Conservation (phyloP, 2,888 invertebrate genomes). For the Trichogramma dendrolimi region DNA sequence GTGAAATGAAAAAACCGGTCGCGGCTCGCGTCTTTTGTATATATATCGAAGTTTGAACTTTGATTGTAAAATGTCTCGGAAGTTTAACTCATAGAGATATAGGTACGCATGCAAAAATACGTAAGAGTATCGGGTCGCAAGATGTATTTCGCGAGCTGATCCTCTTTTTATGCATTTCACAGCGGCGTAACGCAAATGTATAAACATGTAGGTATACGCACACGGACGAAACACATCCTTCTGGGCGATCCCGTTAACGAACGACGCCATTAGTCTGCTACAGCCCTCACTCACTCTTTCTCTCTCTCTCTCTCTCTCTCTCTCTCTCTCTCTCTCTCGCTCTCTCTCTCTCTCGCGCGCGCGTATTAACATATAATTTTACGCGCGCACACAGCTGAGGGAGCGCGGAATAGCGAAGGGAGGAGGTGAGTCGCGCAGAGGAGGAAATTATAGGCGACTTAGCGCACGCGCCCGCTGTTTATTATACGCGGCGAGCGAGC, state of each 20-base stretch:
- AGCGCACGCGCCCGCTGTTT: slow-evolving; percentile 40
- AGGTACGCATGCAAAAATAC: no score
- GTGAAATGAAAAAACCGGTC: no score
- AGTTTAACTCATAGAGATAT: no score
- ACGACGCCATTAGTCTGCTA: slow-evolving; percentile 40
- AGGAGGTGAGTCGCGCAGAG: background rate
- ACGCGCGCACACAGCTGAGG: background rate
- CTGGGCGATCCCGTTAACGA: slow-evolving; percentile 41
- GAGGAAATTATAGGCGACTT: slow-evolving; percentile 46
- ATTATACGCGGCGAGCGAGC: slow-evolving; percentile 39
- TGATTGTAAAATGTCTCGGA: no score
- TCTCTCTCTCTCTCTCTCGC: slow-evolving; percentile 30
- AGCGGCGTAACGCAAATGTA: no score
- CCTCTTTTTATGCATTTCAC: no score
- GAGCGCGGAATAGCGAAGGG: background rate
- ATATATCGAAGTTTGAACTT: no score
- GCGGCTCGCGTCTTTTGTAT: no score
- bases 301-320: slow-evolving; percentile 4
- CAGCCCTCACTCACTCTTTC: background rate
- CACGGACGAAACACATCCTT: background rate
- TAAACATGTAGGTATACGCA: no score
- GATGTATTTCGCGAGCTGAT: no score
- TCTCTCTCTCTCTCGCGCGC: slow-evolving; percentile 36
- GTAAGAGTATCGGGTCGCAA: no score
- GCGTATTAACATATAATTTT: slow-evolving; percentile 2